Evolutionary conservation across 92 coral and sea anemone species (phyloP).

Genomic region (Paragorgia papillata): DNA sequence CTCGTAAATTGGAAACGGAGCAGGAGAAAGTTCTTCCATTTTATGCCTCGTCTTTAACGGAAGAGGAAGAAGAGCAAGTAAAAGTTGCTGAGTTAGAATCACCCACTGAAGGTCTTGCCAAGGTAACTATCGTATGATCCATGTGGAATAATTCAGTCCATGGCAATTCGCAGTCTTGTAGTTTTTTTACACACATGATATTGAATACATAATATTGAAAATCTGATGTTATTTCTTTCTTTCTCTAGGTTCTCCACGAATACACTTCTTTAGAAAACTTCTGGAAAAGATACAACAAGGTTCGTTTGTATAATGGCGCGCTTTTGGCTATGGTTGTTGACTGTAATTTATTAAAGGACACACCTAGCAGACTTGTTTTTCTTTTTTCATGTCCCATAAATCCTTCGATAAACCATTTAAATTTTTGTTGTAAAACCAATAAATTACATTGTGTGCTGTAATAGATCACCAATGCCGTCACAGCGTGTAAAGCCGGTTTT

Average conservation of each 20-base stretch:
- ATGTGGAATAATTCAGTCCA: not conserved
- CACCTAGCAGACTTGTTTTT: too few relatives aligned
- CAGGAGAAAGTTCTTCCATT: constrained; percentile 96
- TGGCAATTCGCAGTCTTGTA: not conserved
- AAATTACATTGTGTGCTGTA: too few relatives aligned
- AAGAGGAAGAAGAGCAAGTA: constrained; percentile 92
- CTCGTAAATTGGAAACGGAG: constrained; percentile 96
- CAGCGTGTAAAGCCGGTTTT: too few relatives aligned
- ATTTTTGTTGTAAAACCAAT: too few relatives aligned
- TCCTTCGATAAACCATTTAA: too few relatives aligned
- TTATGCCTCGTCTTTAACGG: constrained; percentile 79
- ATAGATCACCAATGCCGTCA: too few relatives aligned
- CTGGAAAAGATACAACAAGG: constrained; percentile 98
- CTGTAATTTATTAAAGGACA: too few relatives aligned
- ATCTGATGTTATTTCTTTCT: too few relatives aligned
- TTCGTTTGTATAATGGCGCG: constrained; percentile 9
- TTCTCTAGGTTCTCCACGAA: constrained; percentile 81
- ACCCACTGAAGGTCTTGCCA: constrained; percentile 87
- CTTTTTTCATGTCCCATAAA: too few relatives aligned
- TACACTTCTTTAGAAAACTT: constrained; percentile 92
- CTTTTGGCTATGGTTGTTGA: too few relatives aligned
- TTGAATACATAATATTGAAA: too few relatives aligned
- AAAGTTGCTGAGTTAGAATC: constrained; percentile 85
- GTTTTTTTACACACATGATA: too few relatives aligned
- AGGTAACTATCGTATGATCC: constrained; percentile 50